Evolutionary conservation across 2,888 invertebrate species (phyloP).

Genomic region (Nipponacmea schrenckii): DNA sequence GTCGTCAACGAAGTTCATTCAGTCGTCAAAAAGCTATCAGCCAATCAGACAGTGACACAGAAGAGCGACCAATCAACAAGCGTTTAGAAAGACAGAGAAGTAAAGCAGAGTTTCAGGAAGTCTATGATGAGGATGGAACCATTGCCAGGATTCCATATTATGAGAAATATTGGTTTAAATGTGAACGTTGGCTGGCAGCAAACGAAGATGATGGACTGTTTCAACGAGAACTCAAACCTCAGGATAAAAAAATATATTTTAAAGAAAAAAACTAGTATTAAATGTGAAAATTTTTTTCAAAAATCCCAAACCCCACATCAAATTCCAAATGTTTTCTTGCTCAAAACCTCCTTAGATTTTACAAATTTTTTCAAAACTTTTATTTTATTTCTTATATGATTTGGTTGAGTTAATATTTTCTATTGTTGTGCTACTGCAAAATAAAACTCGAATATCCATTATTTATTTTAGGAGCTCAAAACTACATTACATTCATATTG

Average conservation of each 20-base stretch:
- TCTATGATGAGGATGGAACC: conserved; percentile 29
- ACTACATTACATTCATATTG: too few species aligned
- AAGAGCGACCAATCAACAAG: conserved; percentile 19
- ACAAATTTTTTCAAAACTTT: too few species aligned
- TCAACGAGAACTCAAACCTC: conserved; percentile 39
- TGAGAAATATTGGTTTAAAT: conserved; percentile 57
- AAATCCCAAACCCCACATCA: too few species aligned
- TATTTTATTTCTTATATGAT: too few species aligned
- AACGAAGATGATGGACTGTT: conserved; percentile 59
- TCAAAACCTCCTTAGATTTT: too few species aligned
- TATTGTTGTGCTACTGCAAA: too few species aligned
- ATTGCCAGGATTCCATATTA: conserved; percentile 41
- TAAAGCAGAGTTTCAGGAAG: conserved; percentile 24
- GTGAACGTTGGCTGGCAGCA: conserved; percentile 57
- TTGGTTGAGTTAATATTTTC: too few species aligned
- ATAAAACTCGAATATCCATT: too few species aligned
- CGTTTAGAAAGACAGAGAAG: conserved; percentile 7
- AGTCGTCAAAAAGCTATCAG: conserved; percentile 15
- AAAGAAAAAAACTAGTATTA: too few species aligned
- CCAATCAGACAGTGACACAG: conserved; percentile 10
- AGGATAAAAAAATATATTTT: not conserved
- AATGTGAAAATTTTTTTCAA: too few species aligned
- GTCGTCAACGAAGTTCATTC: conserved; percentile 10
- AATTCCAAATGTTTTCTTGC: too few species aligned
- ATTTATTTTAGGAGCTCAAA: too few species aligned